Percentiles rank a stretch among this genome's conserved stretches.
Conservation (phyloP, 2,113 vertebrate species). For the Prunella himalayana region DNA sequence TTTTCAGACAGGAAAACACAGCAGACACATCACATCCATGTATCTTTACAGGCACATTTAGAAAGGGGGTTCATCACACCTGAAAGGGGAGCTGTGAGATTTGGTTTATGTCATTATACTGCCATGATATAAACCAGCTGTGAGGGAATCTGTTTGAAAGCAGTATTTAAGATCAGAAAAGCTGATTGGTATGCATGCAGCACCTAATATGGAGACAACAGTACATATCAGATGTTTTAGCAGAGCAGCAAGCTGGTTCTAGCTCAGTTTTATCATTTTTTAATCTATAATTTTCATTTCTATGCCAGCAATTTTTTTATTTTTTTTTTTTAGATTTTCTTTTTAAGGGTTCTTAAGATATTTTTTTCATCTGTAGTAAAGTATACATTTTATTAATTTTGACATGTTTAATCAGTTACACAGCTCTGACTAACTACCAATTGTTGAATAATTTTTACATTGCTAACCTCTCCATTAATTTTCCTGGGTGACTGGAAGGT, state of each 20-base stretch:
- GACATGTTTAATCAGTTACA: not conserved
- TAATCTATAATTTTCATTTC: not conserved
- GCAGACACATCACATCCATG: accelerated
- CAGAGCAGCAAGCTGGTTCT: not conserved
- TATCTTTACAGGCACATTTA: not conserved
- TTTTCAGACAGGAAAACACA: not conserved
- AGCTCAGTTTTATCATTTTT: not conserved
- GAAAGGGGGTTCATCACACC: not conserved
- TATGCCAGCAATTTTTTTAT: not conserved
- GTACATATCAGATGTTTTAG: not conserved
- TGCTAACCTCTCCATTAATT: not conserved
- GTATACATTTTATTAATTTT: not conserved
- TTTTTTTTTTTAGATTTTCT: not conserved
- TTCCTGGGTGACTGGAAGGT: not conserved
- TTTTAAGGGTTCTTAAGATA: not conserved
- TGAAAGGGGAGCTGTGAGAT: not conserved
- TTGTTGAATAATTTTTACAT: not conserved
- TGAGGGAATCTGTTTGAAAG: not conserved
- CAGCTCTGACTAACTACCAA: not conserved
- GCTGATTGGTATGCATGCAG: not conserved
- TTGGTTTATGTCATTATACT: not conserved
- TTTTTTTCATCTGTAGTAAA: not conserved
- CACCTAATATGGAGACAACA: not conserved
- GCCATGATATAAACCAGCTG: not conserved
- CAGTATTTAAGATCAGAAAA: not conserved